Evolutionary conservation across 2,113 vertebrate genomes (phyloP).

Genomic region (Urocitellus parryii): DNA sequence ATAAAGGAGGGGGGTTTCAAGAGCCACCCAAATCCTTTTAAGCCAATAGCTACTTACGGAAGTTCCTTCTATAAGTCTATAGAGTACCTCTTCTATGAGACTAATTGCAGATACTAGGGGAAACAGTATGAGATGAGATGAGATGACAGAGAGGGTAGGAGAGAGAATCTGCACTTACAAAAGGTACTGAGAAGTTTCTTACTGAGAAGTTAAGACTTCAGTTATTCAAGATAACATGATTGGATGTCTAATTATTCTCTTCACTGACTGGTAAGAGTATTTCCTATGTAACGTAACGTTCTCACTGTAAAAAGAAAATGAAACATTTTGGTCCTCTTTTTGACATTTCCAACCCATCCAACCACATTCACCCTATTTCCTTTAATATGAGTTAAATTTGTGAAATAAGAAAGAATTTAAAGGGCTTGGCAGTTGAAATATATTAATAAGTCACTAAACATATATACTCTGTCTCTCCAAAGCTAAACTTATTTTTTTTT

Average conservation of each 20-base stretch:
- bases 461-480: not conserved
- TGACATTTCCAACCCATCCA: not conserved
- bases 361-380: not conserved
- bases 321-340: not conserved
- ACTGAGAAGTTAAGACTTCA: slow-evolving; percentile 17
- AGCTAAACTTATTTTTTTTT: not conserved
- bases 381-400: not conserved
- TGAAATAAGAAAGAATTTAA: slow-evolving; percentile 1
- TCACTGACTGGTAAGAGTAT: not conserved
- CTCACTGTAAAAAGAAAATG: not conserved
- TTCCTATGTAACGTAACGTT: slow-evolving; percentile 9
- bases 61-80: not conserved
- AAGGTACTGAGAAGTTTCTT: slow-evolving; percentile 22
- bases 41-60: not conserved
- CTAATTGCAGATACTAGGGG: not conserved
- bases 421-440: not conserved
- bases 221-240: slow-evolving; percentile 15
- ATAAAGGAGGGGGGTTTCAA: slow-evolving; percentile 1
- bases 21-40: not conserved
- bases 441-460: not conserved
- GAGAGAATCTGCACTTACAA: not conserved
- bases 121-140: not conserved
- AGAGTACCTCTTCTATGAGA: not conserved
- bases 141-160: not conserved
- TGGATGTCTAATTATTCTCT: not conserved